Evolutionary conservation across 2,797 vertebrate species (phyloP), one percentile per base, ranked within the genome.

Genomic region (Aplochiton taeniatus): DNA sequence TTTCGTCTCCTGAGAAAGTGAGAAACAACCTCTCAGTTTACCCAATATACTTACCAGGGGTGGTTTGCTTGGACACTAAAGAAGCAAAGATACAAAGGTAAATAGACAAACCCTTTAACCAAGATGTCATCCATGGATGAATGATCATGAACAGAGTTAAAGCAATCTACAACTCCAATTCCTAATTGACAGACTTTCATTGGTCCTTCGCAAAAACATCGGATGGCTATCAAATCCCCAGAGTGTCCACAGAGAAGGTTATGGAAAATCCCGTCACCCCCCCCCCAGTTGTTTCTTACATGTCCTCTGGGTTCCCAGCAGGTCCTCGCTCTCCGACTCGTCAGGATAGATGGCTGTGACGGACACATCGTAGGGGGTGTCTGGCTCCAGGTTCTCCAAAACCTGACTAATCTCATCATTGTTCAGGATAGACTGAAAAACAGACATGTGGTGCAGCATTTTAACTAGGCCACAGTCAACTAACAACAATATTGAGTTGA

Each of bases 311-410:
- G 85, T 94, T 79, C 96, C 96, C 53, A 92, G 82, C 66, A 99
- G 90, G 19, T 95, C 95, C 81, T 98, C 95, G 14, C 97, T 99
- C 86, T 99, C 98, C 0, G 97, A 96, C 76, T 99, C 98, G 80
- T 99, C 98, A 0, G 97, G 97, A 79, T 99, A 99, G 85, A 99
- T 97, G 56, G 95, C 97, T 13, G 97, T 97, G 59, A 99, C 84
- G 2, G 94, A 95, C 77, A 99, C 90, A 16, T 98, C 96, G 44
- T 99, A 99, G 53, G 92, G 84, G 0, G 95, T 96, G 81, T 98
- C 95, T 11, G 93, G 87, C 43, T 94, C 95, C 86, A 99, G 77
- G 79, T 95, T 88, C 83, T 95, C 93, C 88, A 99, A 91, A 43
- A 95, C 63, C 52, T 93, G 49, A 63, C 81, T 91, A 50, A 91